Evolutionary conservation across 2,113 vertebrate genomes (phyloP).

Genomic region (Anguilla japonica): DNA sequence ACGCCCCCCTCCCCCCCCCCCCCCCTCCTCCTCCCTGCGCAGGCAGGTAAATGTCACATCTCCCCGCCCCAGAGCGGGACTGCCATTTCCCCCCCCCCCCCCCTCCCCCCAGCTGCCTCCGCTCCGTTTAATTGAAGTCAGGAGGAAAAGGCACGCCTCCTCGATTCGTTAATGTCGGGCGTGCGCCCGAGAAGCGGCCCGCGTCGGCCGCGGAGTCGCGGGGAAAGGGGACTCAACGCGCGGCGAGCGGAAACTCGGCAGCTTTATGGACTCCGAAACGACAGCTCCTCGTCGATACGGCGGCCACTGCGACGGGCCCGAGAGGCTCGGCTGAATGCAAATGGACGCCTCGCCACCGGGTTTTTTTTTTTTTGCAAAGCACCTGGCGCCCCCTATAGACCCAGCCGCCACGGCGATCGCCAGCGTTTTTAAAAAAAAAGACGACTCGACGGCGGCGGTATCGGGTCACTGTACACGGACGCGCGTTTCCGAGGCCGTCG

Average conservation of each 20-base stretch:
- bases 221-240: background rate
- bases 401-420: background rate
- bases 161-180: background rate
- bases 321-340: background rate
- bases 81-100: background rate
- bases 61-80: background rate
- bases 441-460: background rate
- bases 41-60: constrained; percentile 26
- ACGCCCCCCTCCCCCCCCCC: background rate
- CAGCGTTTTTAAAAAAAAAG: background rate
- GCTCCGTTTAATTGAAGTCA: background rate
- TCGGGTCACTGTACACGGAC: background rate
- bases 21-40: background rate
- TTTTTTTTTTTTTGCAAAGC: background rate
- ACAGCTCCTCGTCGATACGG: background rate
- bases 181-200: background rate
- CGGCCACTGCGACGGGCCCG: background rate
- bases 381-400: too few species aligned
- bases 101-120: background rate
- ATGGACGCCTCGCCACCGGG: background rate
- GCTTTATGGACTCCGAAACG: background rate
- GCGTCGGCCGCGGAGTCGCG: background rate
- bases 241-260: background rate
- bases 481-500: background rate
- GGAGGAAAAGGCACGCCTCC: background rate